Conservation (phyloP, 2,113 vertebrate species). For the Talpa occidentalis region DNA sequence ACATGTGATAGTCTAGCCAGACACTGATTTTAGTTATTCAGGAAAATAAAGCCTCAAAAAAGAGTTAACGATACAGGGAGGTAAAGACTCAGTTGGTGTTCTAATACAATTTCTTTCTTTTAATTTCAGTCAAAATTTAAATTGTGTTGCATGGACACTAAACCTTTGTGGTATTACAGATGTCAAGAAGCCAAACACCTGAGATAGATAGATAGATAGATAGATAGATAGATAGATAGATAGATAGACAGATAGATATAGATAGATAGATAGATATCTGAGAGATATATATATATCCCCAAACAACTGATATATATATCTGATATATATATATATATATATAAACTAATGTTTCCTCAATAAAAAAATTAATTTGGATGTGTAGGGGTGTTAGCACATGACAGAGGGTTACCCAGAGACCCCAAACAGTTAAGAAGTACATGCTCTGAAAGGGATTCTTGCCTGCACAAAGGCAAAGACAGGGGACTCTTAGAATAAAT, state of each 20-base stretch:
- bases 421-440: too few species aligned
- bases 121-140: slow-evolving; percentile 32
- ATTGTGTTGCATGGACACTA: neutral
- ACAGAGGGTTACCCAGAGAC: too few species aligned
- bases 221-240: too few species aligned
- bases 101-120: neutral
- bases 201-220: neutral
- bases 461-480: too few species aligned
- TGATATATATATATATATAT: too few species aligned
- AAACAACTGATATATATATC: neutral
- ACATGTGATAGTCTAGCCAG: neutral
- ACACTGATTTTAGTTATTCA: neutral
- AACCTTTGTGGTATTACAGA: neutral
- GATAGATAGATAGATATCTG: too few species aligned
- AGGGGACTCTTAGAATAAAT: too few species aligned
- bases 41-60: neutral
- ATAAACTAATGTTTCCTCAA: neutral
- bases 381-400: too few species aligned
- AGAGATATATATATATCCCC: too few species aligned
- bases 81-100: neutral
- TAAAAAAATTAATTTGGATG: neutral
- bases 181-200: neutral
- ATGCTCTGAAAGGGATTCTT: too few species aligned
- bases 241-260: too few species aligned
- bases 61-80: neutral